A percentile compares a stretch with the other conserved stretches of the same genome.
These are phyloP conservation scores for Idaea aversata DNA, from an alignment of 2,888 invertebrate species.

Conservation along the genomic window DNA sequence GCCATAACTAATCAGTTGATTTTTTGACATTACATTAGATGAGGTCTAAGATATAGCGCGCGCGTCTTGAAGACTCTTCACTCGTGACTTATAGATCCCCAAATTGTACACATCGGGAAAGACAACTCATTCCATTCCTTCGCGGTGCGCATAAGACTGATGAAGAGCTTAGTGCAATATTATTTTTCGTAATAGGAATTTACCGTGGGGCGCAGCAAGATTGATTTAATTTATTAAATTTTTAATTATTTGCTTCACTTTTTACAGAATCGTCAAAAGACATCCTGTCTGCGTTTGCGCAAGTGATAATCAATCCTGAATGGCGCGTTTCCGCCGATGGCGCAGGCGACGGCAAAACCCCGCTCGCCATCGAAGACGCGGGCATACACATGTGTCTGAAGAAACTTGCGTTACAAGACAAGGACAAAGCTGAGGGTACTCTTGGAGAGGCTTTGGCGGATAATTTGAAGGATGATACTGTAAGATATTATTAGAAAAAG, in stretches of 20 bases:
- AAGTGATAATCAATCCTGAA: slow-evolving; percentile 63
- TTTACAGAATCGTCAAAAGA: slow-evolving; percentile 60
- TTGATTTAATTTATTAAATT: neutral
- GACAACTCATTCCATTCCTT: too few species aligned
- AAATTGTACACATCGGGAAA: too few species aligned
- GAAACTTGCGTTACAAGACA: slow-evolving; percentile 85
- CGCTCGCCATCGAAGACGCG: slow-evolving; percentile 84
- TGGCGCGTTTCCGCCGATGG: slow-evolving; percentile 77
- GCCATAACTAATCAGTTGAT: too few species aligned
- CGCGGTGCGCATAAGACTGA: too few species aligned
- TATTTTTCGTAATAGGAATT: too few species aligned
- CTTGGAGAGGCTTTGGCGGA: slow-evolving; percentile 81
- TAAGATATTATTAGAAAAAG: slow-evolving; percentile 47
- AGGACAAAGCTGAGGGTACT: slow-evolving; percentile 67
- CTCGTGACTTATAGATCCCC: too few species aligned
- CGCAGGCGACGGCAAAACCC: slow-evolving; percentile 54
- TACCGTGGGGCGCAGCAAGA: too few species aligned
- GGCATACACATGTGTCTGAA: slow-evolving; percentile 89
- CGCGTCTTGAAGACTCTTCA: too few species aligned
- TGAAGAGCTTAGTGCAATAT: too few species aligned
- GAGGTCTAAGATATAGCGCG: too few species aligned
- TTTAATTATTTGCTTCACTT: slow-evolving; percentile 5
- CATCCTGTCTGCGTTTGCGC: slow-evolving; percentile 52
- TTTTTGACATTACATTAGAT: too few species aligned
- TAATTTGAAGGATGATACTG: slow-evolving; percentile 76